These are phyloP conservation scores for Andrena dorsata DNA, from an alignment of 2,888 invertebrate genomes.

Conservation along the genomic window DNA sequence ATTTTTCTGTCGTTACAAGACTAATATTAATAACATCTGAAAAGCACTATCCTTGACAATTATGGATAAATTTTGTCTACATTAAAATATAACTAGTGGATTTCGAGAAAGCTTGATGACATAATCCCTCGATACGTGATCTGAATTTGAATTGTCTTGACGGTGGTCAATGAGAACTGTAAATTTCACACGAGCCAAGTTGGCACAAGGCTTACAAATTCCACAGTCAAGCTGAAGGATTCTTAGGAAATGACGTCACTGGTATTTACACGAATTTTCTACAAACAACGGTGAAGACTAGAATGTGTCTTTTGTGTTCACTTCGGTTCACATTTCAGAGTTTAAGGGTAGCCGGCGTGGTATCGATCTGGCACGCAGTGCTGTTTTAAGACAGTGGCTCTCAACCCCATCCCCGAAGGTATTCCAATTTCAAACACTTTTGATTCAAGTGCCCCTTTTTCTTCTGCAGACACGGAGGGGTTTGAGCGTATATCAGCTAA, in stretches of 20 bases:
- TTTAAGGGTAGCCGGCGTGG: constrained; percentile 79
- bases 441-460: constrained; percentile 28
- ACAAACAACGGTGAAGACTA: constrained; percentile 15
- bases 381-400: constrained; percentile 80
- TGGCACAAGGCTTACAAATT: not conserved
- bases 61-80: not conserved
- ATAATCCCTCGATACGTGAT: not conserved
- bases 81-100: not conserved
- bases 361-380: constrained; percentile 81
- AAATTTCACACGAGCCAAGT: not conserved
- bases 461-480: not conserved
- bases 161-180: not conserved
- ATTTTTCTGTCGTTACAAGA: too few relatives aligned
- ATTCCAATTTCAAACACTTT: constrained; percentile 42
- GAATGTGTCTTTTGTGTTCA: constrained; percentile 65
- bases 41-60: too few relatives aligned
- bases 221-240: not conserved
- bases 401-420: constrained; percentile 68
- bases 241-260: not conserved
- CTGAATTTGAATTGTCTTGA: constrained; percentile 6
- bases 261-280: not conserved
- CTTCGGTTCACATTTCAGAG: constrained; percentile 77
- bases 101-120: not conserved
- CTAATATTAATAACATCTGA: too few relatives aligned
- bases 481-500: not conserved